Base-by-base conservation (phyloP, 1,140 invertebrate species). In the Drosophila trapezifrons region DNA sequence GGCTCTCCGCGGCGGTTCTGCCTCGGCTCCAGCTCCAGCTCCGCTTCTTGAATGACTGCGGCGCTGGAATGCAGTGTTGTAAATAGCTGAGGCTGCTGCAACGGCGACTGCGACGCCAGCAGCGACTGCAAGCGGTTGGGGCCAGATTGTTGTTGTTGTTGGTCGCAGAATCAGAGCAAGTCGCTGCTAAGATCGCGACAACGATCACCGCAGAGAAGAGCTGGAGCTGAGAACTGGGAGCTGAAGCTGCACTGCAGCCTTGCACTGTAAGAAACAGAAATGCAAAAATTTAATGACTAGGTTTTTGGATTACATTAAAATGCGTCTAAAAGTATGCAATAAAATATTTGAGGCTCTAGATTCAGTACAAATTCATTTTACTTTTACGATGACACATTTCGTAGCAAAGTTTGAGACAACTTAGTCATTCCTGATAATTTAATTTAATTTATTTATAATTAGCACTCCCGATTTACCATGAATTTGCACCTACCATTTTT, bases 1-100 rank as follows among this genome's bases (percentile, higher is more conserved):
- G 46, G 72, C 55, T 56, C 25, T 56, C 38, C 13, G 27, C 58
- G 42, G 20, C 18, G 42, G 43, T 27, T 45, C 52, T 49, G 46
- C 17, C 55, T 52, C 55, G 35, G 38, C 9, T 25, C 47, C 64
- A 17, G 59, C 46, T 67, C 56, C 38, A 66, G 58, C 78, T 70
- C 13, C 51, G 80, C 80, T 83, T 83, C 80, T 78, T 85, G 78
- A 85, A 85, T 85, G 81, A 86, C 82, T 85, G 81, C 81, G 70
- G 70, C 78, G 75, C 82, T 75, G 81, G 81, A 85, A 86, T 86
- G 83, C 83, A 69, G 78, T 82, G 82, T 87, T 86, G 78, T 86
- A 86, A 86, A 86, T 87, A 86, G 75, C 72, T 78, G 45, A 76
- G 62, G 73, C 73, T 42, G 63, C 71, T 54, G 51, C 71, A 32